Percentiles rank a stretch among this genome's conserved stretches.
Evolutionary conservation across 2,113 vertebrate species (phyloP).

Genomic region (Melospiza melodia): DNA sequence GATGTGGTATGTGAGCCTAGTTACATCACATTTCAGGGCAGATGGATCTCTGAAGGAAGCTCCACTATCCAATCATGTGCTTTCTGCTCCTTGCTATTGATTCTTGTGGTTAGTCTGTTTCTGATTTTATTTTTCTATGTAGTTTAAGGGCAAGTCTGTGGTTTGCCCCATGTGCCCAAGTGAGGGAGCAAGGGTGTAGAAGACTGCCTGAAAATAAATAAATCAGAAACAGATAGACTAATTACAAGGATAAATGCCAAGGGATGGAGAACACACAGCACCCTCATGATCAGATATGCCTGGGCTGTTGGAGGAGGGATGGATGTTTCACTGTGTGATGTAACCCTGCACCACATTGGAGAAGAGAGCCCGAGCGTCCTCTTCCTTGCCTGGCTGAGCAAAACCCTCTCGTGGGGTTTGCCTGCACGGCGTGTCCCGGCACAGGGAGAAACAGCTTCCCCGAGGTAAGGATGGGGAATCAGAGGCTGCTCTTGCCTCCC

Average conservation of each 20-base stretch:
- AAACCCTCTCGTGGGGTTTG: not conserved
- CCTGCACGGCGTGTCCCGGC: not conserved
- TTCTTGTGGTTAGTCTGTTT: constrained; percentile 65
- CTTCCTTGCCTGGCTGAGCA: not conserved
- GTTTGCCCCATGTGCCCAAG: constrained; percentile 45
- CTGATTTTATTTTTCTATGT: constrained; percentile 60
- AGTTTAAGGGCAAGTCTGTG: constrained; percentile 64
- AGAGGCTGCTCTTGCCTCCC: not conserved
- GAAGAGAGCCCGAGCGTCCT: not conserved
- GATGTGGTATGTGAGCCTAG: not conserved
- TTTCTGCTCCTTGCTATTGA: constrained; percentile 42
- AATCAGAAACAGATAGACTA: constrained; percentile 62
- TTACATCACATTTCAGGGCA: constrained; percentile 21
- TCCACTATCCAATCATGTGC: not conserved
- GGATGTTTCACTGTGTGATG: not conserved
- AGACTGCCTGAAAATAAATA: constrained; percentile 47
- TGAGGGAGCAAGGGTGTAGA: constrained; percentile 14
- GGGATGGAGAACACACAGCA: not conserved
- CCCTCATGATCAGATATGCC: not conserved
- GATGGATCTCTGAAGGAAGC: constrained; percentile 24
- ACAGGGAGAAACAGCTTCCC: not conserved
- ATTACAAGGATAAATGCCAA: constrained; percentile 21
- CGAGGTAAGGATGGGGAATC: not conserved
- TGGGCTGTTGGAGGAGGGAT: not conserved
- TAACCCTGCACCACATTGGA: not conserved